phyloP scores from a whole-genome alignment of 1,140 invertebrate species.

The Diachasma alloeum region DNA sequence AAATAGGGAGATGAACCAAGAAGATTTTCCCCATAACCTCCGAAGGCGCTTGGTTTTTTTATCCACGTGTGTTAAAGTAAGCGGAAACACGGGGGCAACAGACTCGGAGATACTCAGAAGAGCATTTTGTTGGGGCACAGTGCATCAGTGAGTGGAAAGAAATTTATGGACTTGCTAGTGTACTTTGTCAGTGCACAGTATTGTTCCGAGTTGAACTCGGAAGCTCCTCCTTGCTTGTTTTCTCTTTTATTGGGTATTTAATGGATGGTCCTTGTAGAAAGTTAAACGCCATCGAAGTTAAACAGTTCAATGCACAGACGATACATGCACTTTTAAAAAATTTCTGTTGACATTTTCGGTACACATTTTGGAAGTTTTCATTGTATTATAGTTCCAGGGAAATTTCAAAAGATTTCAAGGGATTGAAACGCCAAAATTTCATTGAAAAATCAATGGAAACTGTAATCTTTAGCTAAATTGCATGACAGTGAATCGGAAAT shows the following conservation, averaged over 20 bases:
- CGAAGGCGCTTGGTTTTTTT: not conserved
- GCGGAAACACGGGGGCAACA: not conserved
- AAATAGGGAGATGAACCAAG: not conserved
- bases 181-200: not conserved
- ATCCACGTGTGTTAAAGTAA: not conserved
- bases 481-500: too few species aligned
- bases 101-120: conserved; percentile 14
- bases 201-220: not conserved
- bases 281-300: conserved; percentile 5
- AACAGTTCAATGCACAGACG: not conserved
- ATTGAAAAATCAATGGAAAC: too few species aligned
- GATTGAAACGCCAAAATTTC: too few species aligned
- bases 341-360: too few species aligned
- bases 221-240: not conserved
- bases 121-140: not conserved
- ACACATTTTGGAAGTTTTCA: too few species aligned
- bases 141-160: not conserved
- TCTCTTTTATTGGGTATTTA: conserved; percentile 1
- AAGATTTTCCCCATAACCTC: not conserved
- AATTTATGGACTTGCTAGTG: conserved; percentile 13
- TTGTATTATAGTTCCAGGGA: too few species aligned
- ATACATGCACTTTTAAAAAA: too few species aligned
- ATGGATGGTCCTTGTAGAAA: conserved; percentile 20
- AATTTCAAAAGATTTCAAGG: too few species aligned
- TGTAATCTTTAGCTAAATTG: too few species aligned